phyloP scores from a whole-genome alignment of 1,140 invertebrate genomes.

The Physella acuta region DNA sequence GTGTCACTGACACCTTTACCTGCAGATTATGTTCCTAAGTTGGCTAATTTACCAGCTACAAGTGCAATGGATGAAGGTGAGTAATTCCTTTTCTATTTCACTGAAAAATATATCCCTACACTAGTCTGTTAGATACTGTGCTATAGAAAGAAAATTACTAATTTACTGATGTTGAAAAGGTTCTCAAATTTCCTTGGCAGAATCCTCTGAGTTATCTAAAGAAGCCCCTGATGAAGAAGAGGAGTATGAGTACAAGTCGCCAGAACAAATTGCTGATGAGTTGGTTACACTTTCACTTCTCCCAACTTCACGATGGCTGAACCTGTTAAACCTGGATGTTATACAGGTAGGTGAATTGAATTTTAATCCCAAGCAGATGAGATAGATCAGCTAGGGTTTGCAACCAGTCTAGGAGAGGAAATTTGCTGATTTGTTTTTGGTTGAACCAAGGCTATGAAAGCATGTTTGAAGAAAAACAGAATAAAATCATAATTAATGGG shows the following conservation, averaged over 20 bases:
- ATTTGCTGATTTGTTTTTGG: not conserved
- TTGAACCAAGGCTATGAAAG: too few species aligned
- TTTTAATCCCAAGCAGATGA: not conserved
- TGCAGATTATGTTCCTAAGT: constrained; percentile 63
- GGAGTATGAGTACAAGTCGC: constrained; percentile 70
- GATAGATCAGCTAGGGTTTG: too few species aligned
- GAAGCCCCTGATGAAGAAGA: constrained; percentile 35
- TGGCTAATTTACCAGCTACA: constrained; percentile 64
- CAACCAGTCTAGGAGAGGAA: not conserved
- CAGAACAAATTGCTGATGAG: constrained; percentile 78
- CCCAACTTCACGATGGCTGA: constrained; percentile 88
- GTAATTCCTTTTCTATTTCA: too few species aligned
- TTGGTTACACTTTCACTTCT: constrained; percentile 85
- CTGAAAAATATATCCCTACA: not conserved
- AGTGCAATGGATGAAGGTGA: constrained; percentile 11
- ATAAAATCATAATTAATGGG: not conserved
- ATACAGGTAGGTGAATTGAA: constrained; percentile 61
- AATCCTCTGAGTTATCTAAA: constrained; percentile 9
- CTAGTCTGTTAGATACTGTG: not conserved
- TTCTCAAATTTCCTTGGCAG: not conserved
- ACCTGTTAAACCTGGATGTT: constrained; percentile 85
- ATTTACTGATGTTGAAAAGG: not conserved
- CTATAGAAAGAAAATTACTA: not conserved
- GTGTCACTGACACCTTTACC: constrained; percentile 77
- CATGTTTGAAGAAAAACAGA: not conserved